These are phyloP conservation scores for Acanthurus tractus DNA, from an alignment of 2,797 vertebrate species.

Conservation along the genomic window DNA sequence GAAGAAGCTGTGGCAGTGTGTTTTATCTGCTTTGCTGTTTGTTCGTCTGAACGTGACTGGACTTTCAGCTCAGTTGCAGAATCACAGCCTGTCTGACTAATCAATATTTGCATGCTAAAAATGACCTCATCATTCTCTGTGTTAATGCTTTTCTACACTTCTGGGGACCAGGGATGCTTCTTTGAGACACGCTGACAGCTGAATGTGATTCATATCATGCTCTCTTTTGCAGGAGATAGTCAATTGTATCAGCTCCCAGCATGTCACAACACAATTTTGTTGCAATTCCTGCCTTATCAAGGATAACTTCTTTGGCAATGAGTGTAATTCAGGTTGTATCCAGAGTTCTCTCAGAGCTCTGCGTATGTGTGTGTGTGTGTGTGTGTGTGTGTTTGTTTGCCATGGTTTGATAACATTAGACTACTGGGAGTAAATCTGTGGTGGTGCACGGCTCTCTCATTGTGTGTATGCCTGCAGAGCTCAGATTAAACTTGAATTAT, in stretches of 20 bases:
- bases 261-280: constrained; percentile 70
- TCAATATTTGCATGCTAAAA: constrained; percentile 45
- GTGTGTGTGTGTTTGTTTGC: constrained; percentile 42
- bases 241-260: constrained; percentile 54
- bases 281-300: constrained; percentile 67
- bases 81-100: constrained; percentile 33
- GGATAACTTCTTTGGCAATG: constrained; percentile 66
- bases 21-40: too few relatives aligned
- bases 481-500: constrained; percentile 83
- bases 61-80: constrained; percentile 20
- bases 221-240: constrained; percentile 51
- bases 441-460: constrained; percentile 31
- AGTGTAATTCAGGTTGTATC: constrained; percentile 72
- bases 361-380: too few relatives aligned
- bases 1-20: neutral
- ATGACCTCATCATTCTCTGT: constrained; percentile 20
- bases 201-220: constrained; percentile 56
- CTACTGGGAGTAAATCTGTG: constrained; percentile 66
- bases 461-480: constrained; percentile 69
- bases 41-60: neutral
- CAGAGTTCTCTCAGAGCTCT: constrained; percentile 34
- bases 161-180: constrained; percentile 17
- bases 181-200: constrained; percentile 42
- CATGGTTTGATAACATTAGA: constrained; percentile 71
- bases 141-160: constrained; percentile 25